Evolutionary conservation across 1,140 invertebrate genomes (phyloP).

Genomic region (Caenorhabditis inopinata): DNA sequence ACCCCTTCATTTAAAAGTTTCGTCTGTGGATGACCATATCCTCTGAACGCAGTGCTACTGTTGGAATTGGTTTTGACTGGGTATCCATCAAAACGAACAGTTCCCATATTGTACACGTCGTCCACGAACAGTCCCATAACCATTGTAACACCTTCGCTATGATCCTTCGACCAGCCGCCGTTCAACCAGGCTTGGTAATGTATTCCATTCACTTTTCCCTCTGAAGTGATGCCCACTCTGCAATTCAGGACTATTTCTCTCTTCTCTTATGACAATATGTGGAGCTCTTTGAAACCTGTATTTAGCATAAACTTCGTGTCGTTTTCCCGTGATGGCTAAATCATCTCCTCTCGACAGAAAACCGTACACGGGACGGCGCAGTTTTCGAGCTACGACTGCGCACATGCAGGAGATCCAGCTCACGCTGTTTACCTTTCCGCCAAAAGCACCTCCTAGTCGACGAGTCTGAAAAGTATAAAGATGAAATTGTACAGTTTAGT

Average conservation of each 20-base stretch:
- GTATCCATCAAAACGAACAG: slow-evolving; percentile 58
- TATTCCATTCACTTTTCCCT: slow-evolving; percentile 44
- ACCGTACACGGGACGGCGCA: slow-evolving; percentile 35
- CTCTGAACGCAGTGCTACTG: slow-evolving; percentile 69
- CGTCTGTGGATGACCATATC: slow-evolving; percentile 68
- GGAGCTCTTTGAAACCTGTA: no score
- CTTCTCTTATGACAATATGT: no score
- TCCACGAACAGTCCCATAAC: slow-evolving; percentile 25
- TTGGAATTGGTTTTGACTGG: slow-evolving; percentile 67
- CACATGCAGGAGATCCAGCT: neutral
- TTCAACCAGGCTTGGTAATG: slow-evolving; percentile 36
- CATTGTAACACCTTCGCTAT: slow-evolving; percentile 29
- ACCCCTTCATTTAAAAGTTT: slow-evolving; percentile 65
- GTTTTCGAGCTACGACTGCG: slow-evolving; percentile 38
- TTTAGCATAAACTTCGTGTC: slow-evolving; percentile 46
- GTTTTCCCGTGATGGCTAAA: slow-evolving; percentile 47
- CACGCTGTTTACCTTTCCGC: slow-evolving; percentile 42
- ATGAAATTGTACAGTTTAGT: no score
- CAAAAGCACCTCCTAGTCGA: slow-evolving; percentile 49
- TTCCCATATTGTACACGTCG: slow-evolving; percentile 65
- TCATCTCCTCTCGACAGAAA: slow-evolving; percentile 46
- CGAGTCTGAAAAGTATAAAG: slow-evolving; percentile 41
- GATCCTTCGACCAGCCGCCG: slow-evolving; percentile 44
- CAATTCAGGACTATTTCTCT: no score
- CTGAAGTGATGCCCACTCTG: slow-evolving; percentile 41